Percentiles rank a stretch among this genome's conserved stretches.
Conservation (phyloP, 2,113 vertebrate genomes). For the Leuciscus idus region DNA sequence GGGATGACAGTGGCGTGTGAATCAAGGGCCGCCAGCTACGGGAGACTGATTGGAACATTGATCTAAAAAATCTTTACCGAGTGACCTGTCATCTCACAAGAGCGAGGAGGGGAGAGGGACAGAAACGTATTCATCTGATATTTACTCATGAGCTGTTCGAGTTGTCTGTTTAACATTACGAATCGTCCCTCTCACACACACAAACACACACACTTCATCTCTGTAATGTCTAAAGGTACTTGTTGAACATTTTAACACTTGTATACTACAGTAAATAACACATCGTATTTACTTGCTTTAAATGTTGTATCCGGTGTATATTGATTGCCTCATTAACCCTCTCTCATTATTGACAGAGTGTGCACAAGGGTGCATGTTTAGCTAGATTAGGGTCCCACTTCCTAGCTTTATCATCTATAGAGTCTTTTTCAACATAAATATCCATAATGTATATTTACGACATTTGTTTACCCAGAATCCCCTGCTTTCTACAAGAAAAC, state of each 20-base stretch:
- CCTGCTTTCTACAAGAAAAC: neutral
- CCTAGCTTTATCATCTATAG: neutral
- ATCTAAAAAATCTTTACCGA: slow-evolving; percentile 77
- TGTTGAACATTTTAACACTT: neutral
- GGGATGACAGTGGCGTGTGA: slow-evolving; percentile 67
- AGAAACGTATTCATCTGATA: slow-evolving; percentile 60
- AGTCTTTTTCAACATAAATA: neutral
- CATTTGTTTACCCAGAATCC: neutral
- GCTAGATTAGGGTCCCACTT: slow-evolving; percentile 13
- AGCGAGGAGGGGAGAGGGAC: neutral
- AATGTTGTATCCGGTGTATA: slow-evolving; percentile 9
- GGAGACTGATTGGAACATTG: slow-evolving; percentile 75
- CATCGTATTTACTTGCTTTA: slow-evolving; percentile 31
- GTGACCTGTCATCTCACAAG: slow-evolving; percentile 67
- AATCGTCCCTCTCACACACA: neutral
- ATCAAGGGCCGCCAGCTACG: slow-evolving; percentile 67
- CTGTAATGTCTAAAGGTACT: neutral
- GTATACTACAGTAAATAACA: neutral
- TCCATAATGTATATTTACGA: neutral
- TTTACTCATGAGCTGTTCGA: slow-evolving; percentile 21
- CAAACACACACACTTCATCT: neutral
- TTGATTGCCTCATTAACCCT: slow-evolving; percentile 70
- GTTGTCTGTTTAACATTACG: slow-evolving; percentile 6
- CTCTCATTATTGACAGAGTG: slow-evolving; percentile 59
- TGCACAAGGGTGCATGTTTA: slow-evolving; percentile 50